A percentile compares a stretch with the other conserved stretches of the same genome.
These are phyloP conservation scores for sheep (Ovis aries) DNA, from an alignment of 2,113 vertebrate genomes.

Conservation along the genomic window ARS-UI_Ramb_v3.0 NC_056071.1:62733501-62734000, in stretches of 20 bases:
- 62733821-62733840: neutral
- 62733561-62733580: neutral
- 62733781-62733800: neutral
- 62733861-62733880: fast-evolving
- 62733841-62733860: fast-evolving
- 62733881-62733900: neutral
- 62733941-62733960: neutral
- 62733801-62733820: neutral
- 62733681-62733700: conserved; percentile 94
- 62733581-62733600: neutral
- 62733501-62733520: neutral
- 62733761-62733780: neutral
- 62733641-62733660: conserved; percentile 97
- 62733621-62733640: conserved; percentile 91
- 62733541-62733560: neutral
- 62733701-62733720: fast-evolving
- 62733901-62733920: neutral
- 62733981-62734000: fast-evolving
- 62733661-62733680: conserved; percentile 99
- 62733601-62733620: neutral
- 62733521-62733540: no score
- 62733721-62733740: neutral
- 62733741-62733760: fast-evolving
- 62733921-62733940: neutral
- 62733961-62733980: fast-evolving